These are phyloP conservation scores for Channa maculata DNA, from an alignment of 2,113 vertebrate species.

Conservation along the genomic window DNA sequence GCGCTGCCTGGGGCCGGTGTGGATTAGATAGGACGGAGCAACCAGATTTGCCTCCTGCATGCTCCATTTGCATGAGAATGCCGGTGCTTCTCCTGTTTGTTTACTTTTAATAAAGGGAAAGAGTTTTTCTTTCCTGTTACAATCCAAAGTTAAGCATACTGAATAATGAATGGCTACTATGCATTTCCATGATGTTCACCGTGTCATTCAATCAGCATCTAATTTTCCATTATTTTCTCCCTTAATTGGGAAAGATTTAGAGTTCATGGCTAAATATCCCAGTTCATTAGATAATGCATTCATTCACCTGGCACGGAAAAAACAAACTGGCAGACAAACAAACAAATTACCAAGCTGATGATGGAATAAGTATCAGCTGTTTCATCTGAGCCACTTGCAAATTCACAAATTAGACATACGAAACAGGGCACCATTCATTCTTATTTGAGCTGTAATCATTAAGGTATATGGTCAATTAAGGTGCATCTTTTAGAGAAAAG, in stretches of 20 bases:
- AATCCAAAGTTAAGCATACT: slow-evolving; percentile 53
- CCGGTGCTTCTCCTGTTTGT: slow-evolving; percentile 72
- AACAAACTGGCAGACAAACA: slow-evolving; percentile 55
- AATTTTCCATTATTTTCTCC: slow-evolving; percentile 52
- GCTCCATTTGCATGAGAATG: slow-evolving; percentile 75
- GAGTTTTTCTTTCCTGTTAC: slow-evolving; percentile 34
- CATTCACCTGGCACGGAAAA: slow-evolving; percentile 54
- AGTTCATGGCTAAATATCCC: slow-evolving; percentile 35
- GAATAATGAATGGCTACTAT: slow-evolving; percentile 59
- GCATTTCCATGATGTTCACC: slow-evolving; percentile 38
- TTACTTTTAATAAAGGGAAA: slow-evolving; percentile 69
- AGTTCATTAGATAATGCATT: slow-evolving; percentile 58
- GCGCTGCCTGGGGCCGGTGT: slow-evolving; percentile 63
- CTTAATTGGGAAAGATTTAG: slow-evolving; percentile 58
- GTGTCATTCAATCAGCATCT: slow-evolving; percentile 48
- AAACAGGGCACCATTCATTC: slow-evolving; percentile 24
- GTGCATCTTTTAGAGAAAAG: slow-evolving; percentile 35
- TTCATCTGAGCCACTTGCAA: slow-evolving; percentile 57
- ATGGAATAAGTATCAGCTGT: slow-evolving; percentile 63
- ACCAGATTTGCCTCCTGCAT: slow-evolving; percentile 73
- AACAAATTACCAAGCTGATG: slow-evolving; percentile 51
- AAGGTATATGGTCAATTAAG: slow-evolving; percentile 37
- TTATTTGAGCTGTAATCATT: slow-evolving; percentile 12
- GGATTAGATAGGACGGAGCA: slow-evolving; percentile 77
- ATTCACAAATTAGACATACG: slow-evolving; percentile 56